These are phyloP conservation scores for Galendromus occidentalis DNA, from an alignment of 1,140 invertebrate genomes.

Conservation along the genomic window DNA sequence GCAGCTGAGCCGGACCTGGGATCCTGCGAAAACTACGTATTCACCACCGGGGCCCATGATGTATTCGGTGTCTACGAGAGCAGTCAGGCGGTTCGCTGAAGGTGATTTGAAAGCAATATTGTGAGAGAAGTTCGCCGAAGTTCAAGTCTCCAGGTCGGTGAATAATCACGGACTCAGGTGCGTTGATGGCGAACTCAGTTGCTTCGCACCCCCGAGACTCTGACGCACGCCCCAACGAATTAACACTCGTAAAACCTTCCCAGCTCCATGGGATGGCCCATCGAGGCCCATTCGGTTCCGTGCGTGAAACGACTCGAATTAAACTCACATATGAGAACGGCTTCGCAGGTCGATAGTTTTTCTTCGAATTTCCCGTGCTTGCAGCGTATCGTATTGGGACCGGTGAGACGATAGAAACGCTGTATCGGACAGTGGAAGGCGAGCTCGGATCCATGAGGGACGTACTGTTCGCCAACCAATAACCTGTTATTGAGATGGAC, in stretches of 20 bases:
- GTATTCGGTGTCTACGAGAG: background rate
- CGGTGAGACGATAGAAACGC: background rate
- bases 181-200: too few relatives aligned
- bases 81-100: background rate
- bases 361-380: background rate
- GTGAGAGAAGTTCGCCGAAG: too few relatives aligned
- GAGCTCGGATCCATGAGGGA: slow-evolving; percentile 3
- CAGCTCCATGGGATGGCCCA: too few relatives aligned
- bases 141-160: too few relatives aligned
- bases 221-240: too few relatives aligned
- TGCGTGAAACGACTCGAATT: too few relatives aligned
- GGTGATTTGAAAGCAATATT: too few relatives aligned
- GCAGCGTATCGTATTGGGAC: background rate
- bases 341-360: background rate
- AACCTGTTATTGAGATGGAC: background rate
- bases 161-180: too few relatives aligned
- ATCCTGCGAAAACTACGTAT: slow-evolving; percentile 1
- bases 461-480: background rate
- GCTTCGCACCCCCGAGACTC: too few relatives aligned
- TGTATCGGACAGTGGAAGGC: background rate
- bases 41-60: background rate
- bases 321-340: background rate
- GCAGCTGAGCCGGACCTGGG: background rate
- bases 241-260: too few relatives aligned
- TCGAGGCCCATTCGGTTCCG: too few relatives aligned